phyloP scores from a whole-genome alignment of 2,888 invertebrate genomes.

The Copidosoma aretas region DNA sequence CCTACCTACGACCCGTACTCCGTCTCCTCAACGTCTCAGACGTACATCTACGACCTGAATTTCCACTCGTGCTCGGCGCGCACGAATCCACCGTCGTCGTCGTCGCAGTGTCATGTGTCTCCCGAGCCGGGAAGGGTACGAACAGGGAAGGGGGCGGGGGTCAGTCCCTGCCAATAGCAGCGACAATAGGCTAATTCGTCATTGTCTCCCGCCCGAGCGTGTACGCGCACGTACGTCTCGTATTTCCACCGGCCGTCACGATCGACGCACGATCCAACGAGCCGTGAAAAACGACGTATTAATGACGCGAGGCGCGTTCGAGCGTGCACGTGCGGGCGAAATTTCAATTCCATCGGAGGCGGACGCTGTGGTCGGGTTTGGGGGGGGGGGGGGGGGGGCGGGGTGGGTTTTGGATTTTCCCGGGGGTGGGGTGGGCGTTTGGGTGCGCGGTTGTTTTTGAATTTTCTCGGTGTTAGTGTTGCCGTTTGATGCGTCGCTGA shows the following conservation, averaged over 20 bases:
- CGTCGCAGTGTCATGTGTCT: no score
- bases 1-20: slow-evolving; percentile 9
- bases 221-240: not conserved
- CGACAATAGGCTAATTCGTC: slow-evolving; percentile 35
- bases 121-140: not conserved
- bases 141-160: not conserved
- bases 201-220: slow-evolving; percentile 22
- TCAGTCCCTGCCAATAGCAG: slow-evolving; percentile 23
- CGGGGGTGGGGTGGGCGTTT: no score
- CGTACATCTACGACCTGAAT: not conserved
- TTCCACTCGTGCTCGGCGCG: no score
- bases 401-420: no score
- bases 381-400: not conserved
- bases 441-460: no score
- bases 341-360: slow-evolving; percentile 25
- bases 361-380: not conserved
- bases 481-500: no score
- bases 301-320: slow-evolving; percentile 26
- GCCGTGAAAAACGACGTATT: slow-evolving; percentile 39
- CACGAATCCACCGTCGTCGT: slow-evolving; percentile 24
- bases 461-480: no score
- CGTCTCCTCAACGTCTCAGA: slow-evolving; percentile 15
- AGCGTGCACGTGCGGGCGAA: not conserved
- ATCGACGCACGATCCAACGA: slow-evolving; percentile 31
- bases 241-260: slow-evolving; percentile 33